Evolutionary conservation across 2,797 vertebrate species (phyloP), one percentile per base, ranked within the genome.

Genomic region (Takifugu ocellatus): DNA sequence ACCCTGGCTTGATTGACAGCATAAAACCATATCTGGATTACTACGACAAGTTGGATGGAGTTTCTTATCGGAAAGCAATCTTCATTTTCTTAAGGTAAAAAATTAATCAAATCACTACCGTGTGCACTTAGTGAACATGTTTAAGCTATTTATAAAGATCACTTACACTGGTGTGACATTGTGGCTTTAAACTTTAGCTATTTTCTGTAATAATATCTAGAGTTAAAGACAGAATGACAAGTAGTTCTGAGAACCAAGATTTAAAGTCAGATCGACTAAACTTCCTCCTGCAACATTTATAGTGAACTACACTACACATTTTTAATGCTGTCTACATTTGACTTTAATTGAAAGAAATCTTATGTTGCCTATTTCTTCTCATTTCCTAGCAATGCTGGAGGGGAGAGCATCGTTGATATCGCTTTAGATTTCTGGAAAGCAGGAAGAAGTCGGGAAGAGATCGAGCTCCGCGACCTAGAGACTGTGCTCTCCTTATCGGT

Each of bases 11-110:
- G 76, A 96, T 96, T 0, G 95, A 98, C 25, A 87, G 94, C 51
- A 97, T 98, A 64, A 97, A 95, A 60, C 94, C 96, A 0, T 98
- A 93, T 64, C 82, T 98, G 17, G 96, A 98, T 65, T 94, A 94
- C 70, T 94, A 96, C 0, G 92, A 94, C 15, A 89, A 90, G 44
- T 72, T 97, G 12, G 92, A 94, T 0, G 93, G 94, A 0, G 89
- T 97, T 33, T 96, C 94, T 0, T 97, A 95, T 75, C 89, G 88
- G 25, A 90, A 89, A 53, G 93, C 96, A 45, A 93, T 98, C 74
- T 98, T 98, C 79, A 91, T 98, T 79, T 98, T 98, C 68, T 94
- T 98, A 87, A 98, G 96, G 96, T 92, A 31, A 24, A 33, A 12
- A 24, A 15, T 7, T 12, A 2, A 12, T 52, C 48, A 7, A 44